phyloP scores from a whole-genome alignment of 1,140 invertebrate species.

The Pseudobourletiella spinata region DNA sequence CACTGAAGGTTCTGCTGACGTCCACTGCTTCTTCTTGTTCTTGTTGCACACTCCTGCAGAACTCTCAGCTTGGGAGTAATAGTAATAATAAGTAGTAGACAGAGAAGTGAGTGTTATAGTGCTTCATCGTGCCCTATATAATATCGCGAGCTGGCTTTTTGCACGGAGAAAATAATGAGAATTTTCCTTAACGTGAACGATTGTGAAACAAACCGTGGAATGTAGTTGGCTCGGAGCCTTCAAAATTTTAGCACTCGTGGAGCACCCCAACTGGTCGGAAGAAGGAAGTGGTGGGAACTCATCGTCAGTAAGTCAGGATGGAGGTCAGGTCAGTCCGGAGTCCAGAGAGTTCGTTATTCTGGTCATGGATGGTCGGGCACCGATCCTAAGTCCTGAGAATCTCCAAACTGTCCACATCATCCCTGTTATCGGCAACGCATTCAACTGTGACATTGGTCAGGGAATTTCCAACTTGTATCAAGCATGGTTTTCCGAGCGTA shows the following conservation, averaged over 20 bases:
- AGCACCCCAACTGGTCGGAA: conserved; percentile 53
- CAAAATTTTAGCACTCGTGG: conserved; percentile 55
- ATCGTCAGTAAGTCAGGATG: not conserved
- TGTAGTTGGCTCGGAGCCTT: conserved; percentile 46
- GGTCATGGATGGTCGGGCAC: conserved; percentile 49
- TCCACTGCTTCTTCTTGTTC: too few species aligned
- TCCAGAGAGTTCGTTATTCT: conserved; percentile 46
- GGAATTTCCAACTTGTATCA: not conserved
- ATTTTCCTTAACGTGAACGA: too few species aligned
- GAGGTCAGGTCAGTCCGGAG: conserved; percentile 11
- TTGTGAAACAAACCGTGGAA: conserved; percentile 28
- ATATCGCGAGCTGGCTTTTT: conserved; percentile 26
- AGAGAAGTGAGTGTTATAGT: not conserved
- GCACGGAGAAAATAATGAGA: not conserved
- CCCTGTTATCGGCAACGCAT: conserved; percentile 58
- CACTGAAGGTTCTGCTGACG: too few species aligned
- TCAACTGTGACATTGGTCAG: conserved; percentile 63
- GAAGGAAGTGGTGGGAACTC: not conserved
- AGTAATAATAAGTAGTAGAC: not conserved
- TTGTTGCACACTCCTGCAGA: not conserved
- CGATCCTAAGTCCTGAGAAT: conserved; percentile 57
- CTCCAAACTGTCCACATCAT: conserved; percentile 60
- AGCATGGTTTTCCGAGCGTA: not conserved
- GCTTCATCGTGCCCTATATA: not conserved
- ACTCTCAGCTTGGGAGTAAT: not conserved